Conservation (phyloP, 2,797 vertebrate species). For the Myotis myotis region DNA sequence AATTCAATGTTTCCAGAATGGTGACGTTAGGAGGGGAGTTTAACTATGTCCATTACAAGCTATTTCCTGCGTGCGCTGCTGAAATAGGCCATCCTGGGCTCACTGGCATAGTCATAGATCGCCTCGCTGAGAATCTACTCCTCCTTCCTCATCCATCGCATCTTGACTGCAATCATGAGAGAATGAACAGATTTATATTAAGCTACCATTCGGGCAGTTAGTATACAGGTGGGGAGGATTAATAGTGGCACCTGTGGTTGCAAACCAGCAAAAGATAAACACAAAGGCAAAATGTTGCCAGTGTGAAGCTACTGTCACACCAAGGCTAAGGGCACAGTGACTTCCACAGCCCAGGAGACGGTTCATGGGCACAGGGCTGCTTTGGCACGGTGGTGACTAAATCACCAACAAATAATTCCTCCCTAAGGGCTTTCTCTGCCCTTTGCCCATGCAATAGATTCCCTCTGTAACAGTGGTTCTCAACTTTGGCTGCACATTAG, state of each 20-base stretch:
- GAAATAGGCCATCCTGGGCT: neutral
- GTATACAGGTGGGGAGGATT: neutral
- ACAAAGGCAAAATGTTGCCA: neutral
- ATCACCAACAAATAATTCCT: conserved; percentile 7
- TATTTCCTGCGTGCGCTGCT: neutral
- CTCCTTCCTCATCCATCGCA: neutral
- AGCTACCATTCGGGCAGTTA: neutral
- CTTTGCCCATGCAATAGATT: neutral
- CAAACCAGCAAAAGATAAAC: conserved; percentile 35
- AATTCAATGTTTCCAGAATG: conserved; percentile 51
- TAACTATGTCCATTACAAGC: conserved; percentile 17
- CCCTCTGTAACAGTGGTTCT: neutral
- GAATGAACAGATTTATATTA: conserved; percentile 24
- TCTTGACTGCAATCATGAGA: neutral
- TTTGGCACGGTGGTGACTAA: neutral
- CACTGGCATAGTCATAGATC: neutral
- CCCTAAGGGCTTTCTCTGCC: neutral
- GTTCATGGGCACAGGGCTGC: neutral
- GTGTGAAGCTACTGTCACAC: conserved; percentile 13
- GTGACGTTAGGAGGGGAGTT: neutral
- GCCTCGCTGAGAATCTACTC: neutral
- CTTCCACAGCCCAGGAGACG: neutral
- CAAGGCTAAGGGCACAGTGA: conserved; percentile 10
- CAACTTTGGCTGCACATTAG: too few relatives aligned
- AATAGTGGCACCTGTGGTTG: conserved; percentile 49